phyloP scores from a whole-genome alignment of 2,888 invertebrate genomes.

The Cordilura impudica region DNA sequence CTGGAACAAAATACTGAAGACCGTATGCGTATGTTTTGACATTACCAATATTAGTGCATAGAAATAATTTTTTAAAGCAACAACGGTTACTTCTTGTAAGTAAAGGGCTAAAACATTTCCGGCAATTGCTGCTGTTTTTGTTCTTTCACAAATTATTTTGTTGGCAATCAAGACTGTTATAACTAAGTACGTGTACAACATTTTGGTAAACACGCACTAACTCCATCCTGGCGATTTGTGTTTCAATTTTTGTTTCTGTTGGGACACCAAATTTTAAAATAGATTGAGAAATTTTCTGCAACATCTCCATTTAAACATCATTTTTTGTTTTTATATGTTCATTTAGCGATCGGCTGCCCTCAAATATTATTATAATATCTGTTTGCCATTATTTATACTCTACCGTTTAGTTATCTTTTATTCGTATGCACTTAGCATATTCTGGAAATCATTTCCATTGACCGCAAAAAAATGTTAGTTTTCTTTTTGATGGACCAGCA shows the following conservation, averaged over 20 bases:
- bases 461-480: neutral
- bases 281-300: neutral
- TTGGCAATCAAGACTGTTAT: no score
- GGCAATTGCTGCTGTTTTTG: no score
- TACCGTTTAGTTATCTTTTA: neutral
- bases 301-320: neutral
- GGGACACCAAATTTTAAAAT: neutral
- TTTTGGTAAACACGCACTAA: slow-evolving; percentile 1
- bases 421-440: neutral
- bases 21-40: no score
- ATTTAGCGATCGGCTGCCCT: neutral
- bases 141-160: no score
- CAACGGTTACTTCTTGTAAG: neutral
- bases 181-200: neutral
- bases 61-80: neutral
- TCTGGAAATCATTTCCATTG: neutral
- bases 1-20: neutral
- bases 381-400: no score
- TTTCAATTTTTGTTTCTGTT: slow-evolving; percentile 1
- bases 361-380: neutral
- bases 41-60: no score
- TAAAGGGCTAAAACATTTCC: neutral
- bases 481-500: neutral
- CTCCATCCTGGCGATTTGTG: neutral
- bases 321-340: neutral